Conservation (phyloP, 2,888 invertebrate species). For the Drosophila engyochracea region DNA sequence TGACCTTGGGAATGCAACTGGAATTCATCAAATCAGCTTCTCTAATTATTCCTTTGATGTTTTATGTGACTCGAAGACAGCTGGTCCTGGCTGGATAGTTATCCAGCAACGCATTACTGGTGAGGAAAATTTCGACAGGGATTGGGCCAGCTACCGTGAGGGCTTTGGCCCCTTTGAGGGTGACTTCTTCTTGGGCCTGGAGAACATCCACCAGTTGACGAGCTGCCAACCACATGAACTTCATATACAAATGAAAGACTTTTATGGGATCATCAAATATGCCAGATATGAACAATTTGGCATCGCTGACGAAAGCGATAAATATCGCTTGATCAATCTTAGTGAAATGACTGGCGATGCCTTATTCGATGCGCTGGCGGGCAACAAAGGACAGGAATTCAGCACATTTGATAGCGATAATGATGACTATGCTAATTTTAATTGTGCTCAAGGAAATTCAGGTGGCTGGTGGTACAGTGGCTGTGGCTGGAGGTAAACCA, state of each 20-base stretch:
- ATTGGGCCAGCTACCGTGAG: neutral
- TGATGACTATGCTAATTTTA: neutral
- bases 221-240: neutral
- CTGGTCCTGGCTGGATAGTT: neutral
- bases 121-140: neutral
- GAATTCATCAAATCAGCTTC: neutral
- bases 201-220: neutral
- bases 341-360: neutral
- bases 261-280: accelerated
- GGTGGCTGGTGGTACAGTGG: neutral
- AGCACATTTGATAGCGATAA: neutral
- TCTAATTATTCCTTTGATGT: neutral
- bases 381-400: neutral
- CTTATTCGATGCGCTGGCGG: accelerated
- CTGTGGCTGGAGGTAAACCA: neutral
- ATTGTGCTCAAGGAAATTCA: neutral
- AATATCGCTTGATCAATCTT: neutral
- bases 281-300: neutral
- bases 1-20: neutral
- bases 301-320: neutral
- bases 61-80: neutral
- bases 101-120: neutral
- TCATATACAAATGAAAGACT: neutral
- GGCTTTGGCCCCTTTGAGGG: neutral
- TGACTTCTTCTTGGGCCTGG: neutral